phyloP scores from a whole-genome alignment of 2,888 invertebrate genomes.

The Dicranocentrus wangi region DNA sequence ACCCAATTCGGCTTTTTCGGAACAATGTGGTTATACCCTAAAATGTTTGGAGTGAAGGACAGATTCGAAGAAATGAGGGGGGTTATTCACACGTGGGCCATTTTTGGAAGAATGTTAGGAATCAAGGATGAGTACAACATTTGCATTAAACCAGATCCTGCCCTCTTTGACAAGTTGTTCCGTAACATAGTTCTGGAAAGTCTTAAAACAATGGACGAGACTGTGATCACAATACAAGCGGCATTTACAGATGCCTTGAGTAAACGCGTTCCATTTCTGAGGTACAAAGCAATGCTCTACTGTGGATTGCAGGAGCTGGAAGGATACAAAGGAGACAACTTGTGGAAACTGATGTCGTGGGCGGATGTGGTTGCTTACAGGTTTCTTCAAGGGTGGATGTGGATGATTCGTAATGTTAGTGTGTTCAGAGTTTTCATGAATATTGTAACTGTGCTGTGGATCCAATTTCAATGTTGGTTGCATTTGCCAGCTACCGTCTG shows the following conservation, averaged over 20 bases:
- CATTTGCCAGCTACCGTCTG: slow-evolving; percentile 27
- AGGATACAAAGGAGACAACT: slow-evolving; percentile 58
- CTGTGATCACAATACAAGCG: slow-evolving; percentile 64
- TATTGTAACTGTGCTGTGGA: slow-evolving; percentile 23
- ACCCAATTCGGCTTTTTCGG: slow-evolving; percentile 76
- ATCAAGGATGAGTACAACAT: slow-evolving; percentile 68
- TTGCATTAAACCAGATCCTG: slow-evolving; percentile 57
- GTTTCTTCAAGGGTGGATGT: slow-evolving; percentile 4
- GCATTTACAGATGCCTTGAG: slow-evolving; percentile 60
- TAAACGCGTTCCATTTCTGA: slow-evolving; percentile 42
- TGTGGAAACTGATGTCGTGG: slow-evolving; percentile 61
- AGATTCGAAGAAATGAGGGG: slow-evolving; percentile 52
- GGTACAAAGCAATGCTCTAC: slow-evolving; percentile 59
- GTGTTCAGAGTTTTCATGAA: slow-evolving; percentile 19
- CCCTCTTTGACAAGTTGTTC: slow-evolving; percentile 59
- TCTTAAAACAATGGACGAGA: slow-evolving; percentile 64
- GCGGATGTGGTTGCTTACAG: slow-evolving; percentile 48
- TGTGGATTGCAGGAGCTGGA: slow-evolving; percentile 52
- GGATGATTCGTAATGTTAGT: slow-evolving; percentile 9
- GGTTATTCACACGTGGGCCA: slow-evolving; percentile 67
- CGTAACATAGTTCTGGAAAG: slow-evolving; percentile 62
- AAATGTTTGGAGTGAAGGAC: slow-evolving; percentile 53
- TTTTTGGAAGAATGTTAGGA: slow-evolving; percentile 66
- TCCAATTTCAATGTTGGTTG: slow-evolving; percentile 52
- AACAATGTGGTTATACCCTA: slow-evolving; percentile 73